A percentile compares a stretch with the other conserved stretches of the same genome.
Evolutionary conservation across 23 tunicate species (phyloP).

Genomic region (Halocynthia roretzi): DNA sequence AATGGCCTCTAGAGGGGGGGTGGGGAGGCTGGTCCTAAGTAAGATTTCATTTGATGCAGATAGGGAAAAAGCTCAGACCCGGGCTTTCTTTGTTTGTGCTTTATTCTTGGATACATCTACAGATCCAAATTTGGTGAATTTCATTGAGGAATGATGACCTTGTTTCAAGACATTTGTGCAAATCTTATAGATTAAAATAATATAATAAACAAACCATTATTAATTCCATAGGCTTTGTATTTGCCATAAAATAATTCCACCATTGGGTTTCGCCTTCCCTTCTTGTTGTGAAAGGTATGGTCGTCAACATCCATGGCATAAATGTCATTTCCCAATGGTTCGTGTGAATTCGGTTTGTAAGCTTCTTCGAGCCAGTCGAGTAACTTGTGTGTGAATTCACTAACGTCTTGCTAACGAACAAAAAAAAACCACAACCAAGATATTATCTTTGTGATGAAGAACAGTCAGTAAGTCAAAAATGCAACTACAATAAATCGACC

Average conservation of each 20-base stretch:
- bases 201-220: conserved; percentile 11
- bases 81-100: too few relatives aligned
- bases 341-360: not conserved
- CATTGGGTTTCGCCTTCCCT: conserved; percentile 21
- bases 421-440: not conserved
- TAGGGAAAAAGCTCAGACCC: too few relatives aligned
- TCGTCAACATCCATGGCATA: conserved; percentile 1
- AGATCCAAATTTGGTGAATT: too few relatives aligned
- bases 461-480: too few relatives aligned
- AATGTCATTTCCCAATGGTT: not conserved
- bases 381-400: conserved; percentile 46
- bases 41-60: too few relatives aligned
- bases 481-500: too few relatives aligned
- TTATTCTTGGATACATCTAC: too few relatives aligned
- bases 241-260: conserved; percentile 42
- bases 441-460: not conserved
- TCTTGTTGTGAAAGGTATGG: not conserved
- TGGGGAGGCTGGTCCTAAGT: too few relatives aligned
- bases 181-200: not conserved
- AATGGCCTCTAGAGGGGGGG: not conserved
- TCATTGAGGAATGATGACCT: too few relatives aligned
- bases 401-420: conserved; percentile 11
- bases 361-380: conserved; percentile 40
- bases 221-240: conserved; percentile 37
- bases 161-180: not conserved